Percentiles rank a stretch among this genome's conserved stretches.
Conservation (phyloP, 2,113 vertebrate genomes). For the Ancistrus triradiatus region DNA sequence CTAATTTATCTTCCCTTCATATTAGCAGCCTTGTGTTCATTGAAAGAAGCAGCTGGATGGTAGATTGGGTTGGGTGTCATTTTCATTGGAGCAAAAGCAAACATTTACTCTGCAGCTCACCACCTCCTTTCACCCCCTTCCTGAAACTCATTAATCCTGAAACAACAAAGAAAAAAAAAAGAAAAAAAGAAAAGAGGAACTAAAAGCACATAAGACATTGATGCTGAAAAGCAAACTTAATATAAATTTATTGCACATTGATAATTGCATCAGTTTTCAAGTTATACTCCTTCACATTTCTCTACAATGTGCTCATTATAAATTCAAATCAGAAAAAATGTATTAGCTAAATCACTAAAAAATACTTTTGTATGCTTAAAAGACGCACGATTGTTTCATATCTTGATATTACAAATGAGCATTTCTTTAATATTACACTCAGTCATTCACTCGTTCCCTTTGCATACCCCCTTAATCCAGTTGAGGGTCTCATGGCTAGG, state of each 20-base stretch:
- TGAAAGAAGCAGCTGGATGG: slow-evolving; percentile 42
- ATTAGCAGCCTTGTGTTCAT: slow-evolving; percentile 12
- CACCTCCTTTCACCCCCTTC: not conserved
- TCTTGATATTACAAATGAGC: too few species aligned
- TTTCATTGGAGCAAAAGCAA: slow-evolving; percentile 49
- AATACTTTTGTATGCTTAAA: too few species aligned
- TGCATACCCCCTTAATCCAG: too few species aligned
- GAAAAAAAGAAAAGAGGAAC: too few species aligned
- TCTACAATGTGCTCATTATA: too few species aligned
- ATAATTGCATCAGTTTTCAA: not conserved
- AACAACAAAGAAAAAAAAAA: slow-evolving; percentile 1
- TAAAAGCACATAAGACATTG: not conserved
- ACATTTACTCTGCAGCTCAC: slow-evolving; percentile 45
- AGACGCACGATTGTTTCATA: too few species aligned
- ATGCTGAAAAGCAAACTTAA: not conserved
- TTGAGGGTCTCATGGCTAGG: too few species aligned
- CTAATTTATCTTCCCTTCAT: slow-evolving; percentile 14
- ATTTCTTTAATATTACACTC: too few species aligned
- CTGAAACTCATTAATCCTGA: slow-evolving; percentile 23
- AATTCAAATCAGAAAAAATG: too few species aligned
- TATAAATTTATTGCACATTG: not conserved
- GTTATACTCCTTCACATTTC: too few species aligned
- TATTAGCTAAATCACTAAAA: too few species aligned
- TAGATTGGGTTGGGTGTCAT: slow-evolving; percentile 43
- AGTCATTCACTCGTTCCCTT: too few species aligned